These are phyloP conservation scores for Cephus pygmeus DNA, from an alignment of 2,888 invertebrate species.

Conservation along the genomic window DNA sequence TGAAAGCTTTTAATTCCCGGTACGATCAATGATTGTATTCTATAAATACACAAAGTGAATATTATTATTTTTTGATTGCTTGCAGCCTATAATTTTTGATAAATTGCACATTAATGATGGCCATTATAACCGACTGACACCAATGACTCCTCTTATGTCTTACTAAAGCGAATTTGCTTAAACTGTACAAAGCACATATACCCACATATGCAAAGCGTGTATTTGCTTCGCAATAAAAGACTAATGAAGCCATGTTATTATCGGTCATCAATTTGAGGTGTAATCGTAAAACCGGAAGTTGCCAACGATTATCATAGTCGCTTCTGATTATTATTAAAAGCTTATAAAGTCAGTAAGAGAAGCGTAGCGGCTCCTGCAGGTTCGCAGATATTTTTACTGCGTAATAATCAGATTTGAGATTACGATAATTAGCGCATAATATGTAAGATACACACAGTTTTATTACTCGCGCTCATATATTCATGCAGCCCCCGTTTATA, in stretches of 20 bases:
- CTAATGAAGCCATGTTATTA: neutral
- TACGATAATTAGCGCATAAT: conserved; percentile 50
- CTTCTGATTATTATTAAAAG: conserved; percentile 35
- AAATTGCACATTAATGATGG: neutral
- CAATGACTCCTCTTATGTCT: neutral
- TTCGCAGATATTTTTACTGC: conserved; percentile 27
- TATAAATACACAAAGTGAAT: neutral
- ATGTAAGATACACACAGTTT: conserved; percentile 35
- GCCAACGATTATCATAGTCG: neutral
- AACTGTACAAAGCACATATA: neutral
- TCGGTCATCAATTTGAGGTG: neutral
- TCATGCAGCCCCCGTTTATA: conserved; percentile 27
- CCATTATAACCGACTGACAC: neutral
- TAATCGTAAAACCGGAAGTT: conserved; percentile 5
- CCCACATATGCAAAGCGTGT: neutral
- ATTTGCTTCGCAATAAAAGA: neutral
- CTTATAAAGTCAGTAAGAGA: conserved; percentile 37
- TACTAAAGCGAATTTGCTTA: neutral
- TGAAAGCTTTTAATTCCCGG: neutral
- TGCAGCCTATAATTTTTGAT: neutral
- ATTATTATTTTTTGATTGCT: neutral
- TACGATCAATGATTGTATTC: neutral
- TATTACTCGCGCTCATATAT: conserved; percentile 19
- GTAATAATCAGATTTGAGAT: conserved; percentile 45
- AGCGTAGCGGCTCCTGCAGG: conserved; percentile 32